Conservation (phyloP, 2,888 invertebrate genomes). For the Helobdella robusta region DNA sequence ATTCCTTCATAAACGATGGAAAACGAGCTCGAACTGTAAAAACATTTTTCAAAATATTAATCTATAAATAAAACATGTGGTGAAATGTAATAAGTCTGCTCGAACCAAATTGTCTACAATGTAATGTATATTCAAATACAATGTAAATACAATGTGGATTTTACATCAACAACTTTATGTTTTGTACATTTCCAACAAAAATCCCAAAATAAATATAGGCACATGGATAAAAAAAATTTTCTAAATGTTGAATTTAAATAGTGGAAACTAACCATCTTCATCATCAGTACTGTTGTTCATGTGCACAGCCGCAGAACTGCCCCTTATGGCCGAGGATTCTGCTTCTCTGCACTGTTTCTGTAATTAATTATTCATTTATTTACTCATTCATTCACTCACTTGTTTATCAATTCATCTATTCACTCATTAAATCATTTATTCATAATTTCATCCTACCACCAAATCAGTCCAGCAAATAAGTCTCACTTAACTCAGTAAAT, state of each 20-base stretch:
- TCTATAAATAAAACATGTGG: conserved; percentile 4
- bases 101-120: neutral
- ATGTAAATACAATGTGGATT: too few relatives aligned
- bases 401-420: too few relatives aligned
- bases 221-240: too few relatives aligned
- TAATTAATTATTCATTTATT: too few relatives aligned
- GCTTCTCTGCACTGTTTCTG: conserved; percentile 59
- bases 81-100: too few relatives aligned
- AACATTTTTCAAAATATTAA: neutral
- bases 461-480: too few relatives aligned
- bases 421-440: too few relatives aligned
- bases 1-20: conserved; percentile 60
- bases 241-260: too few relatives aligned
- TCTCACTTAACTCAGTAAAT: too few relatives aligned
- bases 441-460: too few relatives aligned
- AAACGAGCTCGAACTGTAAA: neutral
- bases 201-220: conserved; percentile 5
- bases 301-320: conserved; percentile 53
- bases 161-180: neutral
- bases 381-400: too few relatives aligned
- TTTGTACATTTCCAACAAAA: neutral
- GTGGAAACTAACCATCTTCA: conserved; percentile 40
- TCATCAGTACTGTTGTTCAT: conserved; percentile 62
- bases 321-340: conserved; percentile 54
- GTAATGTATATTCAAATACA: neutral